Percentiles rank a stretch among this genome's conserved stretches.
These are phyloP conservation scores for Menidia beryllina DNA, from an alignment of 2,113 vertebrate genomes.

Conservation along the genomic window DNA sequence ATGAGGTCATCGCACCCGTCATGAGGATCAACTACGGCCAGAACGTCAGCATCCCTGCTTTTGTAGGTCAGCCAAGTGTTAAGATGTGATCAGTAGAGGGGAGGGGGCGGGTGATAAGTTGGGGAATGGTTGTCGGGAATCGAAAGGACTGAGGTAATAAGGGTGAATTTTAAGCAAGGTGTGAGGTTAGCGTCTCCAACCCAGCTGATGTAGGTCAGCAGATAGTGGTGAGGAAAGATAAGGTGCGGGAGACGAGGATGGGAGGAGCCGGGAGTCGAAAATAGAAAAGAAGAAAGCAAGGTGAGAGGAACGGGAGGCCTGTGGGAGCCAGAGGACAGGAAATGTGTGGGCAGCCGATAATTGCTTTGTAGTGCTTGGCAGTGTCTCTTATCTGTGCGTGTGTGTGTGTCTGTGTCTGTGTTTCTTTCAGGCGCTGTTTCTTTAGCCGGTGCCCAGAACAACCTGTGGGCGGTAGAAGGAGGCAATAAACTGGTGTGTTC, in stretches of 20 bases:
- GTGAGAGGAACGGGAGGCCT: slow-evolving; percentile 47
- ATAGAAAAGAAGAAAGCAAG: slow-evolving; percentile 47
- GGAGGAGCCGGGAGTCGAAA: slow-evolving; percentile 22
- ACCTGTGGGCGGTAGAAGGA: slow-evolving; percentile 96
- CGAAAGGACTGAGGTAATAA: neutral
- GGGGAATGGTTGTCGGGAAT: neutral
- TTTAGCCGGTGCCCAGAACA: slow-evolving; percentile 91
- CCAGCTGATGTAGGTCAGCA: slow-evolving; percentile 31
- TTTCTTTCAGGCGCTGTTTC: slow-evolving; percentile 90
- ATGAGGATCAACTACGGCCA: slow-evolving; percentile 95
- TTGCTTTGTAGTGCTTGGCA: slow-evolving; percentile 53
- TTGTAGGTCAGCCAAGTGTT: slow-evolving; percentile 86
- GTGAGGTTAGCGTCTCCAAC: neutral
- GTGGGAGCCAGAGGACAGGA: slow-evolving; percentile 40
- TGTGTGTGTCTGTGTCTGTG: too few species aligned
- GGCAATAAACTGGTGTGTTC: slow-evolving; percentile 96
- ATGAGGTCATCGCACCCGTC: slow-evolving; percentile 91
- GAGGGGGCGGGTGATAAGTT: neutral
- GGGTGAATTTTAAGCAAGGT: neutral
- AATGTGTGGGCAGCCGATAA: slow-evolving; percentile 59
- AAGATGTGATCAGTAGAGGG: neutral
- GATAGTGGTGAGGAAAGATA: slow-evolving; percentile 8
- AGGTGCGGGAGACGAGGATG: neutral
- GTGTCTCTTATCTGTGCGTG: slow-evolving; percentile 30
- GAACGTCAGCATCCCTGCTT: slow-evolving; percentile 93